A percentile compares a stretch with the other conserved stretches of the same genome.
These are phyloP conservation scores for Todus mexicanus DNA, from an alignment of 2,797 vertebrate species.

Conservation along the genomic window DNA sequence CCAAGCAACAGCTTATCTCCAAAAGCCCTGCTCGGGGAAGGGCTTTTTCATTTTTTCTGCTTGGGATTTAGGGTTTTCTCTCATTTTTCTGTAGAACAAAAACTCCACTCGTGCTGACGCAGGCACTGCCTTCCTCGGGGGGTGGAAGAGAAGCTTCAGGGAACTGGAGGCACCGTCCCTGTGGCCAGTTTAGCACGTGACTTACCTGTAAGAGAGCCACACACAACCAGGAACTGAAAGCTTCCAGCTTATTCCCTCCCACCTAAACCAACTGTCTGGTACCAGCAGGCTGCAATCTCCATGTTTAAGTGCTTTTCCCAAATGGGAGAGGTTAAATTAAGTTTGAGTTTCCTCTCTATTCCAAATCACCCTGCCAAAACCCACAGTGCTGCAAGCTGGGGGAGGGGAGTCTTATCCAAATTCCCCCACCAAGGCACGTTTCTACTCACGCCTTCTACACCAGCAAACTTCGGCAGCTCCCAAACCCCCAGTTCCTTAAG, in stretches of 20 bases:
- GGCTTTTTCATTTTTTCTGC: not conserved
- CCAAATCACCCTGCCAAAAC: not conserved
- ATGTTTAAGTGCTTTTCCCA: not conserved
- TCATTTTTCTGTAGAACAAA: not conserved
- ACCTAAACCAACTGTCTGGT: not conserved
- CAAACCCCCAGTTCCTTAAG: rapidly evolving
- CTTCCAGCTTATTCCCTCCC: not conserved
- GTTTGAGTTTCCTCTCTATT: not conserved
- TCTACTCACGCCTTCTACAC: rapidly evolving
- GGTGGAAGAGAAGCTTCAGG: not conserved
- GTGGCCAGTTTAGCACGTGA: rapidly evolving
- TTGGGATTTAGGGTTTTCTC: not conserved
- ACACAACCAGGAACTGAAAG: not conserved
- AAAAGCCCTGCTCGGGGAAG: not conserved
- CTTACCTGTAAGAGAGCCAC: not conserved
- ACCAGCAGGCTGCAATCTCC: not conserved
- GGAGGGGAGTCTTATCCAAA: not conserved
- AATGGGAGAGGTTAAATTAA: not conserved
- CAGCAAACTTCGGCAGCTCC: not conserved
- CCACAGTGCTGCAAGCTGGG: not conserved
- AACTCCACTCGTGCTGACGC: not conserved
- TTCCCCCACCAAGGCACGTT: rapidly evolving
- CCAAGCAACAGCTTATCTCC: not conserved
- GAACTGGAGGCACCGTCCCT: not conserved
- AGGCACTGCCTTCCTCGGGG: not conserved